phyloP scores from a whole-genome alignment of 2,888 invertebrate genomes.

The Theretra japonica region DNA sequence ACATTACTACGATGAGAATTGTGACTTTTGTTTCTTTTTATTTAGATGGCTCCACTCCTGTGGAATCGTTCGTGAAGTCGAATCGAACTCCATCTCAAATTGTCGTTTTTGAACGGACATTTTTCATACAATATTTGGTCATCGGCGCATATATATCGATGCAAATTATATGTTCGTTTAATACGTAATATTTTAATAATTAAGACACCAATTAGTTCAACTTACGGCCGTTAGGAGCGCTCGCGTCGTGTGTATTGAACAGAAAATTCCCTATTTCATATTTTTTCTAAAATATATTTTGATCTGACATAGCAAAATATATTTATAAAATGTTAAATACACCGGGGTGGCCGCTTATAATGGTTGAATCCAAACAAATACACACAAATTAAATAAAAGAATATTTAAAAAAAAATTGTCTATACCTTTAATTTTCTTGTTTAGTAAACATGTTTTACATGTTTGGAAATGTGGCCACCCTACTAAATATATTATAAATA shows the following conservation, averaged over 20 bases:
- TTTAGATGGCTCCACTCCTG: too few species aligned
- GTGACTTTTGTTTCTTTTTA: too few species aligned
- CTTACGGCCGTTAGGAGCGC: not conserved
- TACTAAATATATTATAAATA: conserved; percentile 4
- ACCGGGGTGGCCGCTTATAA: conserved; percentile 12
- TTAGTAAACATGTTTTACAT: not conserved
- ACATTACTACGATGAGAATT: too few species aligned
- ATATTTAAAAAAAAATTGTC: not conserved
- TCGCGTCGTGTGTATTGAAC: not conserved
- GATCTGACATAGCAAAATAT: conserved; percentile 16
- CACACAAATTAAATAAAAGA: not conserved
- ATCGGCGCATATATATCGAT: too few species aligned
- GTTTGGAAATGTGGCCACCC: not conserved
- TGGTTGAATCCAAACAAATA: not conserved
- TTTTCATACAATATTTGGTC: too few species aligned
- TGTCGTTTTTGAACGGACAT: too few species aligned
- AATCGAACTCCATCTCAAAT: too few species aligned
- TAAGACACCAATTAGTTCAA: not conserved
- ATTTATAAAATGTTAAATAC: conserved; percentile 10
- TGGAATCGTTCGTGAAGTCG: too few species aligned
- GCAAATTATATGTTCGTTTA: too few species aligned
- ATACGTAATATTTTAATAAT: too few species aligned
- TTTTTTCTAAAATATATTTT: conserved; percentile 2
- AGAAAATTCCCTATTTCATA: conserved; percentile 1
- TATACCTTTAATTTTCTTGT: not conserved